These are phyloP conservation scores for Catharus fuscescens DNA, from an alignment of 2,113 vertebrate species.

Conservation along the genomic window DNA sequence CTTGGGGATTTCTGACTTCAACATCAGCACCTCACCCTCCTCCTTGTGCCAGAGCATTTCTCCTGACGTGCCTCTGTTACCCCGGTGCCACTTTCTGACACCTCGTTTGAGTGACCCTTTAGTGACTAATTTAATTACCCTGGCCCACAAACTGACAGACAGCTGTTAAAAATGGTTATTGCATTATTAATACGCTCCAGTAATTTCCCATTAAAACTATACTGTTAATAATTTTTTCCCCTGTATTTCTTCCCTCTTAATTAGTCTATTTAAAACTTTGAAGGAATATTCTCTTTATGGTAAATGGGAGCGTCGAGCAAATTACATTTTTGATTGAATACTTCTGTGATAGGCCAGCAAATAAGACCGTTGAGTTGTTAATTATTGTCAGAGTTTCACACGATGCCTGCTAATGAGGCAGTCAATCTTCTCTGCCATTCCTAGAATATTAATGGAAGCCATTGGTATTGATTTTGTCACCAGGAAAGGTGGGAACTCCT, in stretches of 20 bases:
- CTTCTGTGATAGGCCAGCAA: constrained; percentile 85
- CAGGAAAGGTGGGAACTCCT: constrained; percentile 1
- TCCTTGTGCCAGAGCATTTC: neutral
- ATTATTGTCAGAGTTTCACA: constrained; percentile 83
- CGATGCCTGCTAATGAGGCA: constrained; percentile 81
- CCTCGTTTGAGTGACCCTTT: constrained; percentile 74
- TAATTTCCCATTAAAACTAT: constrained; percentile 84
- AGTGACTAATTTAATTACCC: constrained; percentile 81
- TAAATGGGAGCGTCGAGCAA: constrained; percentile 79
- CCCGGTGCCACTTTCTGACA: neutral
- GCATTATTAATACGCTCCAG: constrained; percentile 82
- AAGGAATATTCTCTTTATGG: constrained; percentile 80
- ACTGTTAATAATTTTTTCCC: constrained; percentile 78
- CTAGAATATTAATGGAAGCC: constrained; percentile 74
- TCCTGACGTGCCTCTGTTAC: neutral
- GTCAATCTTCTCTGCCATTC: constrained; percentile 79
- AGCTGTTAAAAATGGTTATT: constrained; percentile 84
- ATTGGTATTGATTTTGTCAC: constrained; percentile 34
- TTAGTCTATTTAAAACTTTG: constrained; percentile 86
- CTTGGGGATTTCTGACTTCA: neutral
- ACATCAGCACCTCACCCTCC: neutral
- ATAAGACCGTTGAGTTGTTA: constrained; percentile 83
- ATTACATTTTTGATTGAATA: constrained; percentile 87
- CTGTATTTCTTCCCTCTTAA: constrained; percentile 84
- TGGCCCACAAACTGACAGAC: constrained; percentile 77